Conservation (phyloP, 2,888 invertebrate genomes). For the Drosophila mimetica region DNA sequence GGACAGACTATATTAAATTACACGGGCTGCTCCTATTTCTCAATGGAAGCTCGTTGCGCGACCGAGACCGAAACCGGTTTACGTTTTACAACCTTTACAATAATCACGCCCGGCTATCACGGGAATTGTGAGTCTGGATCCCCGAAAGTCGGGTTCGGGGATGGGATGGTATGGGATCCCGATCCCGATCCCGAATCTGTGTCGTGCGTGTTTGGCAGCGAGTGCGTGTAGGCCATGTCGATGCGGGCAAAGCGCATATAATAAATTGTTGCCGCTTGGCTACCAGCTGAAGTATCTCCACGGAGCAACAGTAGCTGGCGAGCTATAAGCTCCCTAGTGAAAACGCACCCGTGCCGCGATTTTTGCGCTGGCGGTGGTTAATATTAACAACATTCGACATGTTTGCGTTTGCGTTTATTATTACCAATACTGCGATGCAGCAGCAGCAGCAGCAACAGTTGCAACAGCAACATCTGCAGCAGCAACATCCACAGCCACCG, state of each 20-base stretch:
- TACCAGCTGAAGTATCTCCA: conserved; percentile 42
- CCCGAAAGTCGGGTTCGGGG: conserved; percentile 20
- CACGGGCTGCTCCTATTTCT: conserved; percentile 63
- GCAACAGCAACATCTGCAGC: conserved; percentile 29
- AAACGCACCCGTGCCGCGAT: conserved; percentile 46
- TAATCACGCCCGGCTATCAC: conserved; percentile 66
- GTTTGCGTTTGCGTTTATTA: conserved; percentile 62
- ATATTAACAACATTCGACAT: conserved; percentile 80
- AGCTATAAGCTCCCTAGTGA: background rate
- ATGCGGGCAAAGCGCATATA: conserved; percentile 71
- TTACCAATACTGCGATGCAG: conserved; percentile 44
- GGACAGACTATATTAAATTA: conserved; percentile 77
- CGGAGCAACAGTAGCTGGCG: conserved; percentile 24
- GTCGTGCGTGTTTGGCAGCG: conserved; percentile 56
- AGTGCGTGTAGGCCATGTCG: conserved; percentile 72
- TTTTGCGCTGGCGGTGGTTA: conserved; percentile 74
- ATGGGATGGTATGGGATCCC: background rate
- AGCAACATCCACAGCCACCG: conserved; percentile 14
- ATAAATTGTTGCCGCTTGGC: conserved; percentile 68
- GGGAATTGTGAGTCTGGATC: conserved; percentile 24
- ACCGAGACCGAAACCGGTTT: conserved; percentile 62
- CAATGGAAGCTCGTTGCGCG: conserved; percentile 56
- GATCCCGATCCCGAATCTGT: conserved; percentile 29
- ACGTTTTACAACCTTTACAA: conserved; percentile 67
- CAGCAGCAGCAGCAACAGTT: conserved; percentile 10